Evolutionary conservation across 2,888 invertebrate genomes (phyloP).

Genomic region (Archips crataeganus): DNA sequence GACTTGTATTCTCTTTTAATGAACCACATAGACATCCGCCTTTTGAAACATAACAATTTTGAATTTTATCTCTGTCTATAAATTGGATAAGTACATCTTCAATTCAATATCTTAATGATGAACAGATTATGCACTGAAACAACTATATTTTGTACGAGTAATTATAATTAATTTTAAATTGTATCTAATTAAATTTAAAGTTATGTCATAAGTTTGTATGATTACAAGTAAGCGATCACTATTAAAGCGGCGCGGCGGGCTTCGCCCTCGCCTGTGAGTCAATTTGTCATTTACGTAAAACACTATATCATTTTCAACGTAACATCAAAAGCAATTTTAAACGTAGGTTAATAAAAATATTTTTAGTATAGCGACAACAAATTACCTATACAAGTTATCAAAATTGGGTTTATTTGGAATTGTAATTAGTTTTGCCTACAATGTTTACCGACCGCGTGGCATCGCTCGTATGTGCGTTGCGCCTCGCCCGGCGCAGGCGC

Average conservation of each 20-base stretch:
- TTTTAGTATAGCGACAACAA: conserved; percentile 60
- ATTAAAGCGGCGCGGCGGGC: conserved; percentile 51
- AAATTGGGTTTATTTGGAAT: neutral
- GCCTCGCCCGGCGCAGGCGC: conserved; percentile 18
- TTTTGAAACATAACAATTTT: conserved; percentile 53
- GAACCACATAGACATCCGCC: conserved; percentile 48
- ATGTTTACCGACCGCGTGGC: conserved; percentile 60
- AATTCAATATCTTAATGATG: conserved; percentile 39
- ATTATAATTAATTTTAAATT: conserved; percentile 73
- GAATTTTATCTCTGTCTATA: conserved; percentile 52
- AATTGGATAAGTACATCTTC: conserved; percentile 40
- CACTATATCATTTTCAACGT: conserved; percentile 49
- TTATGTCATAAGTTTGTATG: conserved; percentile 71
- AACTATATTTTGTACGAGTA: conserved; percentile 75
- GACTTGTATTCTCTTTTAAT: conserved; percentile 1
- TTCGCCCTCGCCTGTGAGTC: conserved; percentile 64
- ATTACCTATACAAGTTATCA: conserved; percentile 43
- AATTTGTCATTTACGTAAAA: conserved; percentile 73
- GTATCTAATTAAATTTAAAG: conserved; percentile 64
- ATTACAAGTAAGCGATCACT: conserved; percentile 62
- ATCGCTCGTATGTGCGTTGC: conserved; percentile 42
- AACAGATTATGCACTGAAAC: conserved; percentile 67
- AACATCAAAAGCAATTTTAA: conserved; percentile 72
- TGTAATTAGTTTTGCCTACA: conserved; percentile 49
- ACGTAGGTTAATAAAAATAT: conserved; percentile 66